Evolutionary conservation across 2,113 vertebrate species (phyloP), one percentile per base, ranked within the genome.

Genomic region (Glaucidium brasilianum): DNA sequence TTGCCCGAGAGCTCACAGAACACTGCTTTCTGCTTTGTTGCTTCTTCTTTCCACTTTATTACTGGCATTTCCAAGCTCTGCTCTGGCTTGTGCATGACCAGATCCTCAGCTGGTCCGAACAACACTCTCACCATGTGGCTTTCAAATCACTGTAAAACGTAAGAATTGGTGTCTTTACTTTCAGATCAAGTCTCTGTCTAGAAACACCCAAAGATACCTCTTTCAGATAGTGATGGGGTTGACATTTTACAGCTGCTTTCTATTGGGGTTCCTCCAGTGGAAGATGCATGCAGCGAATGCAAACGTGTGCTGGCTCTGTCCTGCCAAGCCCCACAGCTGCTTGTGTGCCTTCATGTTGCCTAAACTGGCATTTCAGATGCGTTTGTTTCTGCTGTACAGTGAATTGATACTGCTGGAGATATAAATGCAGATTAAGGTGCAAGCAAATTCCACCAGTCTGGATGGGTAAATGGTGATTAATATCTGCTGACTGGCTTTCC

Each of bases 401-500:
- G 74, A 83, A 55, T 69, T 88, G 76, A 95, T 94, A 94, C 72
- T 85, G 69, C 56, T 71, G 80, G 56, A 96, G 89, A 95, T 94
- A 94, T 15, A 84, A 82, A 87, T 78, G 89, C 89, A 91, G 90
- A 91, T 94, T 47, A 82, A 82, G 63, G 55, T 92, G 78, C 72
- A 78, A 72, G 84, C 60, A 68, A 83, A 93, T 96, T 96, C 85
- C 75, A 78, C 30, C 75, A 73, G 37, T 59, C 75, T 85, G 88
- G 73, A 73, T 94, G 85, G 77, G 64, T 75, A 66, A 92, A 86
- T 0, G 8, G 69, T 86, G 92, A 96, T 96, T 93, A 96, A n/a
- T 92, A 95, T 94, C 90, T 93, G 94, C 94, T 97, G 92, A 96
- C 90, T 93, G 86, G 77, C 76, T 96, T 89, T 26, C 79, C 92